A percentile compares a stretch with the other conserved stretches of the same genome.
Evolutionary conservation across 2,113 vertebrate species (phyloP).

Genomic region (Ptilorrhoa leucosticta): DNA sequence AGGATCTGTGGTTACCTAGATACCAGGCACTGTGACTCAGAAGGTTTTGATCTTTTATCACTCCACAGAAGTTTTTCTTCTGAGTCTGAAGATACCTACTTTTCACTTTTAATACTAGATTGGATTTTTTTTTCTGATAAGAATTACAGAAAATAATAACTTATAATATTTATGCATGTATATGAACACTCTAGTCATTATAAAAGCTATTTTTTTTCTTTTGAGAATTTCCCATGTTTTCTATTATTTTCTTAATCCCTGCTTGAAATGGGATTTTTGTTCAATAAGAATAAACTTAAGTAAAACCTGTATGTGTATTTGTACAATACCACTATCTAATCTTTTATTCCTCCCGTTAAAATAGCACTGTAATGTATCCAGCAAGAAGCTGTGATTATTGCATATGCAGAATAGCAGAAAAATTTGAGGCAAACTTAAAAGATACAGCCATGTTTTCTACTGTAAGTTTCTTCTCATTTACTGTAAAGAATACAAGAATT

Average conservation of each 20-base stretch:
- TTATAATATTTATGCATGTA: not conserved
- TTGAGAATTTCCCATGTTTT: not conserved
- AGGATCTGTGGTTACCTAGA: conserved; percentile 29
- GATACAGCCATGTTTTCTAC: not conserved
- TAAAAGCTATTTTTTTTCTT: not conserved
- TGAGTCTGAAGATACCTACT: not conserved
- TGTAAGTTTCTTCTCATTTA: not conserved
- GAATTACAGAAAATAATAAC: not conserved
- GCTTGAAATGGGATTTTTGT: not conserved
- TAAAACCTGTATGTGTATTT: not conserved
- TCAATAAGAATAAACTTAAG: not conserved
- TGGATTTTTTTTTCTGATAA: not conserved
- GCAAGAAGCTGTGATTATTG: not conserved
- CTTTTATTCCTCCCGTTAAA: not conserved
- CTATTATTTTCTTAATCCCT: not conserved
- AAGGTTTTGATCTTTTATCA: conserved; percentile 32
- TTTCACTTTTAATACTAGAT: not conserved
- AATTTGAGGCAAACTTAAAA: not conserved
- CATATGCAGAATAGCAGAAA: not conserved
- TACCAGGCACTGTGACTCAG: not conserved
- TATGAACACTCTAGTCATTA: not conserved
- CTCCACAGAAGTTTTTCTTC: not conserved
- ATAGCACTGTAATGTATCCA: not conserved
- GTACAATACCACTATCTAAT: not conserved
- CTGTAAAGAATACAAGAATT: not conserved